Evolutionary conservation across 1,140 invertebrate genomes (phyloP), one percentile per base, ranked within the genome.

Genomic region (Propsilocerus akamusi): DNA sequence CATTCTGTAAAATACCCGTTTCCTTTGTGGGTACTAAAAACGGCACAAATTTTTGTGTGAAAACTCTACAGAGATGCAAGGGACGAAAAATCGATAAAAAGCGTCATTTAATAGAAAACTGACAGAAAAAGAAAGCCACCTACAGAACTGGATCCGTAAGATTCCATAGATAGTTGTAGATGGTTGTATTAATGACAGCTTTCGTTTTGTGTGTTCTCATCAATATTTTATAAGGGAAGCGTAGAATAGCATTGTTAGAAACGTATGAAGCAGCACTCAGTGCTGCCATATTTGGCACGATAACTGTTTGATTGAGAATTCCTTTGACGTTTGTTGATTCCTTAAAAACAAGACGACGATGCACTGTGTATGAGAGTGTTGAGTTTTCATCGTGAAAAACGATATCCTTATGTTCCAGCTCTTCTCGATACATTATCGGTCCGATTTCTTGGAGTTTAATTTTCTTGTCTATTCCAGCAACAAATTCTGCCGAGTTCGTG

Each of bases 401-500:
- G 2, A 72, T 63, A 53, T 76, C 69, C 2, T 54, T 64, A 53
- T 78, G 75, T 2, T 58, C 55, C 24, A 76, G 56, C 53, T 72
- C 71, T 57, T 78, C 75, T 58, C 73, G 76, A 22, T 22, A 71
- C 11, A 66, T 52, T 49, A 67, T 65, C 4, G 76, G 76, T n/a
- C 75, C 75, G 5, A 77, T 60, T 65, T 78, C 73, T 26, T 69
- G 52, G 3, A 78, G 51, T 2, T 63, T 59, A 0, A 76, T 62
- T 53, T 72, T 74, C 3, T 50, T 56, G 49, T 64, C 61, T 23
- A 50, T 52, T 2, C 74, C 74, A 14, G 53, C 55, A 49, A 70
- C 61, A 26, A 81, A 65, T 26, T 76, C 75, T 0, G 71, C 64
- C 2, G 67, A 63, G 63, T 83, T 83, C 22, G 69, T 74, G 0